Percentiles rank a stretch among this genome's conserved stretches.
Conservation (phyloP, 2,797 vertebrate species). For the Lutjanus campechanus region DNA sequence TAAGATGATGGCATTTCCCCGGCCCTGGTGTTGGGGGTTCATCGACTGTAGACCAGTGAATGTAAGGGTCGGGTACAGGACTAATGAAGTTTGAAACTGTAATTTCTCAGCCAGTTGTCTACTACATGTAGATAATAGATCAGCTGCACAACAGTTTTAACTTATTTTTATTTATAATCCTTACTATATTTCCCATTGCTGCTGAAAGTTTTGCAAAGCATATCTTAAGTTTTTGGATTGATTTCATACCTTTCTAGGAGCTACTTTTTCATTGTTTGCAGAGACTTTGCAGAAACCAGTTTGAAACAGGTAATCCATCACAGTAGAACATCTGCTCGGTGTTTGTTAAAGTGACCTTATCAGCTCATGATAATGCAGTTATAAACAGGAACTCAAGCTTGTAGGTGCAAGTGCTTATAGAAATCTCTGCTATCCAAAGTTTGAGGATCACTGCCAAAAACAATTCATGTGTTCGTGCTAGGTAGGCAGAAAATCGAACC, state of each 20-base stretch:
- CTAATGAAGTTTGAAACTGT: not conserved
- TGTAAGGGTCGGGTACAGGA: not conserved
- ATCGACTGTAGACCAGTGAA: not conserved
- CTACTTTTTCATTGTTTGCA: not conserved
- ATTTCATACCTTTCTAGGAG: not conserved
- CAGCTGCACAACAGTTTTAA: not conserved
- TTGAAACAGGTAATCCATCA: not conserved
- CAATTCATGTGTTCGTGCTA: not conserved
- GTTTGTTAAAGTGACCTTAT: conserved; percentile 4
- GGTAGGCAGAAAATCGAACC: not conserved
- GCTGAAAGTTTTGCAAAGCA: not conserved
- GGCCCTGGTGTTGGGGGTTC: not conserved
- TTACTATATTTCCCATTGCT: not conserved
- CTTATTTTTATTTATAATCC: not conserved
- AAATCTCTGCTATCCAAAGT: not conserved
- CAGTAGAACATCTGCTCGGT: not conserved
- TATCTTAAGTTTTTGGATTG: not conserved
- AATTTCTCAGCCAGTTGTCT: not conserved
- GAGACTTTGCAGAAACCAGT: not conserved
- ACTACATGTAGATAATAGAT: not conserved
- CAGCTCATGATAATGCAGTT: not conserved
- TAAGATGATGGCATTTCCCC: not conserved
- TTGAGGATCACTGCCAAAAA: not conserved
- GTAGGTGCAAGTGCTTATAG: not conserved
- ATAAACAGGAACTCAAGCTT: not conserved